A percentile compares a stretch with the other conserved stretches of the same genome.
Conservation (phyloP, 2,797 vertebrate genomes). For the Pseudochirops corinnae region DNA sequence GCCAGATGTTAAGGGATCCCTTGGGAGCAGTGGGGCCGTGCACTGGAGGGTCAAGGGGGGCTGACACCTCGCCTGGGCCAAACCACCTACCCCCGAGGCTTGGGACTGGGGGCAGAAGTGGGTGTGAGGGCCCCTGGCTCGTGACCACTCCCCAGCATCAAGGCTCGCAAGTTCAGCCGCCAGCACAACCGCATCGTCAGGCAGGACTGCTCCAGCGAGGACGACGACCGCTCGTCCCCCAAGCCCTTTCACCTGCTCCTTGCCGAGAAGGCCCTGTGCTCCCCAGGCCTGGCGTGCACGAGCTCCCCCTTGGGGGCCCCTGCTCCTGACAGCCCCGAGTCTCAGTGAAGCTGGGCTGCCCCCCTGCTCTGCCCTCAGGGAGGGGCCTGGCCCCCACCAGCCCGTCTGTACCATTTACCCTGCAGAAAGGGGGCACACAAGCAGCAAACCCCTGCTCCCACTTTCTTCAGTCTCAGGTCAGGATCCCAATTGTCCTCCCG, state of each 20-base stretch:
- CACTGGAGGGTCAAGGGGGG: background rate
- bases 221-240: slow-evolving; percentile 51
- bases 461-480: background rate
- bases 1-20: too few relatives aligned
- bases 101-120: background rate
- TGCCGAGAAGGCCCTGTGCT: slow-evolving; percentile 40
- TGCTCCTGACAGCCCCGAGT: background rate
- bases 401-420: background rate
- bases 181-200: slow-evolving; percentile 82
- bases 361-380: background rate
- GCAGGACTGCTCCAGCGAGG: slow-evolving; percentile 67
- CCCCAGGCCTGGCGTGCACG: background rate
- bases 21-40: background rate
- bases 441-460: background rate
- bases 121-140: rapidly evolving
- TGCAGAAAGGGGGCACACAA: too few relatives aligned
- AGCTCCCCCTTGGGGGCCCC: background rate
- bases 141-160: slow-evolving; percentile 62
- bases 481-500: background rate
- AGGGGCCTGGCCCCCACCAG: background rate
- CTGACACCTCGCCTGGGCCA: too few relatives aligned
- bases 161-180: slow-evolving; percentile 80
- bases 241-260: slow-evolving; percentile 81
- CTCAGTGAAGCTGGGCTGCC: background rate
- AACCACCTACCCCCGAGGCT: background rate